Conservation (phyloP, 2,888 invertebrate species). For the Pherbina coryleti region DNA sequence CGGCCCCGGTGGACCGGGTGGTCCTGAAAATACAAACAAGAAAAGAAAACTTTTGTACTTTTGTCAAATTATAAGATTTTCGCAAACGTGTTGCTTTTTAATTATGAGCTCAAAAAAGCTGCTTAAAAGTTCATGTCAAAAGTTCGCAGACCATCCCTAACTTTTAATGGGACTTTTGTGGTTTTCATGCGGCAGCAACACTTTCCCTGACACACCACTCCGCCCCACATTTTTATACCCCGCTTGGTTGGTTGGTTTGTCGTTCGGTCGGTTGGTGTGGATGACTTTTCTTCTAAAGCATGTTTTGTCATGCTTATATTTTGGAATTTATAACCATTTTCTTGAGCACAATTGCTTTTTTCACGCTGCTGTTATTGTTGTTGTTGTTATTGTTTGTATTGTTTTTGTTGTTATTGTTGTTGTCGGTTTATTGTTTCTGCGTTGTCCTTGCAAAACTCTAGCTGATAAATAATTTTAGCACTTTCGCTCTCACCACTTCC, state of each 20-base stretch:
- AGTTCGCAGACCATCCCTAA: constrained; percentile 7
- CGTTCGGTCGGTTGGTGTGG: no score
- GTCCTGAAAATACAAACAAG: constrained; percentile 26
- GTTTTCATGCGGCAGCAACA: background rate
- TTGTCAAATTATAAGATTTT: constrained; percentile 13
- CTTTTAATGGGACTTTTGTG: constrained; percentile 28
- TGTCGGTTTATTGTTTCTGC: constrained; percentile 30
- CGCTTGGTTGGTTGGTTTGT: no score
- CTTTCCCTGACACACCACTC: background rate
- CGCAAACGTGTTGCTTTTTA: constrained; percentile 31
- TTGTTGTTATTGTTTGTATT: background rate
- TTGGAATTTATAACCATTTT: constrained; percentile 61
- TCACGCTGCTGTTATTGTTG: constrained; percentile 18
- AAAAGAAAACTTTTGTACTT: constrained; percentile 11
- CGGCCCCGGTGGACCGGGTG: constrained; percentile 81
- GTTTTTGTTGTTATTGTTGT: constrained; percentile 28
- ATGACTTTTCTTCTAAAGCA: background rate
- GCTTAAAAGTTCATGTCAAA: constrained; percentile 29
- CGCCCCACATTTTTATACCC: background rate
- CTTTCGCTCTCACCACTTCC: background rate
- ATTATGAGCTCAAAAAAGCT: constrained; percentile 24
- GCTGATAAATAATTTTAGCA: constrained; percentile 19
- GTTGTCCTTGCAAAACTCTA: constrained; percentile 40
- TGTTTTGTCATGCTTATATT: constrained; percentile 21
- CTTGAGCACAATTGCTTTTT: constrained; percentile 58